A percentile compares a stretch with the other conserved stretches of the same genome.
These are phyloP conservation scores for Irena cyanogastra DNA, from an alignment of 2,113 vertebrate genomes.

Conservation along the genomic window DNA sequence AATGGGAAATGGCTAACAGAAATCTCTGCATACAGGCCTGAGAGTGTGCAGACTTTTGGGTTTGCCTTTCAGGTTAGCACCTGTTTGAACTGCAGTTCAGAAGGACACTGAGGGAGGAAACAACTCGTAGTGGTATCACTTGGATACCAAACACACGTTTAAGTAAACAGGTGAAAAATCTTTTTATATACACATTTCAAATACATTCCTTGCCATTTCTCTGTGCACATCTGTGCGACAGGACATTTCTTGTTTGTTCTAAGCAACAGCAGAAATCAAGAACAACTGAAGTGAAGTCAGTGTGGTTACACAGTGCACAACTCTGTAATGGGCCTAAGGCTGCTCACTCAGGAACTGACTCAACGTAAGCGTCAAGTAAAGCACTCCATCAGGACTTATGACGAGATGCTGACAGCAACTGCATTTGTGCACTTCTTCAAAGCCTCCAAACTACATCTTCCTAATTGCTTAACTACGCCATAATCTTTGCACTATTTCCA, in stretches of 20 bases:
- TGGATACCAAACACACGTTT: background rate
- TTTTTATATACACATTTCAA: background rate
- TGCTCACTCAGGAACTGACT: background rate
- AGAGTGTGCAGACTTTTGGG: background rate
- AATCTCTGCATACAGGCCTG: background rate
- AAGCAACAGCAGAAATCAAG: background rate
- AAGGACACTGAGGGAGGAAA: background rate
- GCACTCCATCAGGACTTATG: background rate
- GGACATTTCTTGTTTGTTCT: background rate
- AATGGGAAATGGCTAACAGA: background rate
- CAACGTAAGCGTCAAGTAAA: background rate
- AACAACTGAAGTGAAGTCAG: background rate
- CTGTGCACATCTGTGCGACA: background rate
- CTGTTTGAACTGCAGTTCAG: background rate
- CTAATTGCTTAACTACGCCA: background rate
- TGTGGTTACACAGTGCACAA: background rate
- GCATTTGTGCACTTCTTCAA: background rate
- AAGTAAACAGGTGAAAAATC: background rate
- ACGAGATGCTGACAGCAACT: background rate
- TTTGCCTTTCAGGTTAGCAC: background rate
- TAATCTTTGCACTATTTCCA: background rate
- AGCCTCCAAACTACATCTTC: background rate
- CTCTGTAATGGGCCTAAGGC: background rate
- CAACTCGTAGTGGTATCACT: background rate
- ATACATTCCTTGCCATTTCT: background rate